These are phyloP conservation scores for Jaculus jaculus DNA, from an alignment of 2,113 vertebrate genomes.

Conservation along the genomic window DNA sequence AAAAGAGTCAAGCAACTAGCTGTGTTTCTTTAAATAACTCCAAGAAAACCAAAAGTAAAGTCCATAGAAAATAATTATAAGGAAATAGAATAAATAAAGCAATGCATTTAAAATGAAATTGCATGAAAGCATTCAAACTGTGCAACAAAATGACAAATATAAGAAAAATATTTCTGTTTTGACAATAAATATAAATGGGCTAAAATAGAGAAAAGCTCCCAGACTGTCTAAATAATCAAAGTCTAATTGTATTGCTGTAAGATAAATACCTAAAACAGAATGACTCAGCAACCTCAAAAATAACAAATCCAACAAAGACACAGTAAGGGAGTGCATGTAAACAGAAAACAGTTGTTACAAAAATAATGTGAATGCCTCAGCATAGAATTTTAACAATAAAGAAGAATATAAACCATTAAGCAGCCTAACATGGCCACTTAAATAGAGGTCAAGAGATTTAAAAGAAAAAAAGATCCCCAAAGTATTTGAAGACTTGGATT, in stretches of 20 bases:
- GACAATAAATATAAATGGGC: constrained; percentile 66
- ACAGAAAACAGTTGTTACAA: constrained; percentile 30
- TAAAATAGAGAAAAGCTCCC: constrained; percentile 56
- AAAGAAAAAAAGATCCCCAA: neutral
- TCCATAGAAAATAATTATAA: neutral
- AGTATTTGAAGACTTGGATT: neutral
- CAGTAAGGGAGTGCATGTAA: constrained; percentile 54
- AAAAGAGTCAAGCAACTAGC: neutral
- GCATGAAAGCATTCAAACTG: constrained; percentile 30
- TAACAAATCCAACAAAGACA: constrained; percentile 44
- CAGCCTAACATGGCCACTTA: neutral
- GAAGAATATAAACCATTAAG: constrained; percentile 8
- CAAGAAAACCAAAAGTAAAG: constrained; percentile 37
- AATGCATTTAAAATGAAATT: constrained; percentile 40
- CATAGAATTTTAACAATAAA: constrained; percentile 46
- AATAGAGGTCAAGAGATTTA: neutral
- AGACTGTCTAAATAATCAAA: constrained; percentile 59
- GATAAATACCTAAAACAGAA: constrained; percentile 60
- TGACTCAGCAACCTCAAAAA: constrained; percentile 55
- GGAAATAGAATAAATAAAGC: neutral
- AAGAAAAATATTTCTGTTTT: constrained; percentile 38
- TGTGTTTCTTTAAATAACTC: constrained; percentile 5
- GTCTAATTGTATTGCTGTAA: neutral
- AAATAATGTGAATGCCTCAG: constrained; percentile 17
- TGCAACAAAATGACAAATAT: constrained; percentile 24